Evolutionary conservation across 2,888 invertebrate genomes (phyloP), one percentile per base, ranked within the genome.

Genomic region (Psococerastis gibbosa): DNA sequence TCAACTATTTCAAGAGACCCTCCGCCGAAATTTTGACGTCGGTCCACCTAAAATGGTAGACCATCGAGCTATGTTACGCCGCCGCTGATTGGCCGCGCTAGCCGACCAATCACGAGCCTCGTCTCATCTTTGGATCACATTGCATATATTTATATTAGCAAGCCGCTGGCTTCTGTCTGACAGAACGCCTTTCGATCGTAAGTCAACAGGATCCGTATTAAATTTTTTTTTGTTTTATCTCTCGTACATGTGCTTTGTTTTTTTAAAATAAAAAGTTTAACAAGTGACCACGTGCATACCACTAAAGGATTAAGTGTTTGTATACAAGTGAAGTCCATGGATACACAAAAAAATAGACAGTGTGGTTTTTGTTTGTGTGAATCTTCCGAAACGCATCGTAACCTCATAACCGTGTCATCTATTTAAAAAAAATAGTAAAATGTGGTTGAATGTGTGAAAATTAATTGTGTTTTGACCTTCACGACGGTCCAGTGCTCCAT

Each of bases 161-260:
- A 66, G 62, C 62, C 62, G 66, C 69, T 67, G 70, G 71, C 70
- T 71, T 71, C 72, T 70, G 71, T 74, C 76, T 77, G 78, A 80
- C 87, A 88, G 87, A 87, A 84, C 85, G 84, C 85, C 87, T 85
- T 82, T 82, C 77, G 78, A 85, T 83, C 84, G 87, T 87, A 84
- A 87, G 87, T 87, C 55, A 41, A 66, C 62, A 65, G 59, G n/a
- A n/a, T n/a, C 65, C 60, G 54, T 57, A 55, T 18, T 17, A n/a
- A 38, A 17, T n/a, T 38, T 38, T 18, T 16, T 38, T 38, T 15
- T 38, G 18, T 38, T 38, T 38, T 38, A n/a, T n/a, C n/a, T 38
- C 15, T 15, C 17, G 33, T 33, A 15, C 33, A 33, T 33, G 33
- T 8, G 18, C 11, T n/a, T 20, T 11, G 23, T 42, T 42, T n/a